phyloP scores from a whole-genome alignment of 2,797 vertebrate species.

The Zalophus californianus region DNA sequence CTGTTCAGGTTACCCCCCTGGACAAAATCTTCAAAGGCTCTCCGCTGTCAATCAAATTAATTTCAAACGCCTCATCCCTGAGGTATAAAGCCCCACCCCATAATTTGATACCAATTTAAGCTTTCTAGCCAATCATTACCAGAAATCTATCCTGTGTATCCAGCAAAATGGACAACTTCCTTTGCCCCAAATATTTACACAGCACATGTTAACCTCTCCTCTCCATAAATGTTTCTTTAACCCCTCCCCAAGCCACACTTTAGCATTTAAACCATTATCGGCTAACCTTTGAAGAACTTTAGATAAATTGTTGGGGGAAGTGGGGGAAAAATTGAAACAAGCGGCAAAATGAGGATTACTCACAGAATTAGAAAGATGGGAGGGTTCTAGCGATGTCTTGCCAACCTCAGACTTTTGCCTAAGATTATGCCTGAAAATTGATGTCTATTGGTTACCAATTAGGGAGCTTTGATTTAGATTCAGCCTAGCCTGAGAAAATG shows the following conservation, averaged over 20 bases:
- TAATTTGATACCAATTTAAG: background rate
- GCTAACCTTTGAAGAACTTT: background rate
- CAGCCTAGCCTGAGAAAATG: background rate
- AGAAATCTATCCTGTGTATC: background rate
- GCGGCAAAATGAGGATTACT: background rate
- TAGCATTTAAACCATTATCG: slow-evolving; percentile 18
- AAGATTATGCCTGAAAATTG: background rate
- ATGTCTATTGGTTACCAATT: background rate
- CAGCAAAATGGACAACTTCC: slow-evolving; percentile 1
- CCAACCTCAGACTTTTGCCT: background rate
- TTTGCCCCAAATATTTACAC: background rate
- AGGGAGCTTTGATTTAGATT: background rate
- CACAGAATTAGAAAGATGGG: background rate
- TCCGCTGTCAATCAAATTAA: slow-evolving; percentile 48
- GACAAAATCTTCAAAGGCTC: slow-evolving; percentile 37
- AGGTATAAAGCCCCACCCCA: background rate
- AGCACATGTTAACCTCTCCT: slow-evolving; percentile 36
- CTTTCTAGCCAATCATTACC: background rate
- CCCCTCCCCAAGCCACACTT: background rate
- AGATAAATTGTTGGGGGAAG: background rate
- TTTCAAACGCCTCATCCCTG: background rate
- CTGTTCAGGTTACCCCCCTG: background rate
- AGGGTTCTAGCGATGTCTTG: background rate
- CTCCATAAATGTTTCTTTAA: slow-evolving; percentile 45
- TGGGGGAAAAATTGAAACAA: slow-evolving; percentile 4